Conservation (phyloP, 2,113 vertebrate species). For the Sakesphorus luctuosus region DNA sequence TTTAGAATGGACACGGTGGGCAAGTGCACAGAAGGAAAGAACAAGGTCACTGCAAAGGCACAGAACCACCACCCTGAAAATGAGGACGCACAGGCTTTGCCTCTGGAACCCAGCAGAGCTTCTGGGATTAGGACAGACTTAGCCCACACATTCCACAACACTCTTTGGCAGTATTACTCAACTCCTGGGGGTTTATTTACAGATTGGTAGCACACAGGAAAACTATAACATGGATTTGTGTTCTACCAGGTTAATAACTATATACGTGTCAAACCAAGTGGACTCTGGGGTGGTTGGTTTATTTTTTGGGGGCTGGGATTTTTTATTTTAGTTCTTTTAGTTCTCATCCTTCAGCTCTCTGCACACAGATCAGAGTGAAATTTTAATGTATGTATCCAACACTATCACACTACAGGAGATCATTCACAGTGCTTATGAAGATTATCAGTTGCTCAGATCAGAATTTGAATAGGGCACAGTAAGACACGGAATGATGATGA, state of each 20-base stretch:
- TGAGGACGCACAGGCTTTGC: not conserved
- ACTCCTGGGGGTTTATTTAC: not conserved
- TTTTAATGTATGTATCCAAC: not conserved
- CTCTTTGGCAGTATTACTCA: not conserved
- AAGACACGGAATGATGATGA: not conserved
- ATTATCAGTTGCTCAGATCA: not conserved
- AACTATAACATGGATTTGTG: not conserved
- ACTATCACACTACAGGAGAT: not conserved
- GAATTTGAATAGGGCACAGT: not conserved
- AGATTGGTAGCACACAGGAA: not conserved
- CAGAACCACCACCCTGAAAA: not conserved
- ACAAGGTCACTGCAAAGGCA: not conserved
- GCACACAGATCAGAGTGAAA: not conserved
- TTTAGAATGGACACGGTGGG: not conserved
- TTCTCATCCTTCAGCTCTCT: not conserved
- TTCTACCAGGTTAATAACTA: not conserved
- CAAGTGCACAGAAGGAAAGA: not conserved
- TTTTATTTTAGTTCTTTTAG: not conserved
- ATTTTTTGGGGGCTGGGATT: not conserved
- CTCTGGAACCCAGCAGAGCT: not conserved
- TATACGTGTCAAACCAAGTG: not conserved
- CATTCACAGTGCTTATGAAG: not conserved
- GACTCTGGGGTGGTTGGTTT: not conserved
- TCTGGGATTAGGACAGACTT: not conserved
- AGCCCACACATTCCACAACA: not conserved